Conservation (phyloP, 2,113 vertebrate genomes). For the Struthio camelus region DNA sequence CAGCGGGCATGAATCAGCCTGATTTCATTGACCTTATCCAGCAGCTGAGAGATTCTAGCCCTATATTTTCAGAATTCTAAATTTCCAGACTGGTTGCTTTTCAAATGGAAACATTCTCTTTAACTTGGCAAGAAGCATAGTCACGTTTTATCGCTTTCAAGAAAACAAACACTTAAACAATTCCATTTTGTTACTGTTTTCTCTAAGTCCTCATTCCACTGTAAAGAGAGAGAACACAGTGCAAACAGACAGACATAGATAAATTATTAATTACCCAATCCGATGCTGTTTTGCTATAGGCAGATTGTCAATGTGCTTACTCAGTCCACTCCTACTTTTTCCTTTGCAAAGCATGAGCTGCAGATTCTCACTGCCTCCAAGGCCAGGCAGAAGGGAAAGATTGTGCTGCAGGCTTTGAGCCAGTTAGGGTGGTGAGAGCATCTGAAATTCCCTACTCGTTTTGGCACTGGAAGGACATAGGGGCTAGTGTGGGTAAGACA, state of each 20-base stretch:
- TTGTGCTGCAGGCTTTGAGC: not conserved
- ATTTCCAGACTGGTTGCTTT: not conserved
- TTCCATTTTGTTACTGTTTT: slow-evolving; percentile 5
- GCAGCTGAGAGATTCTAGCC: not conserved
- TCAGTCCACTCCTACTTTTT: not conserved
- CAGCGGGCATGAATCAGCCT: not conserved
- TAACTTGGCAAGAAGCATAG: not conserved
- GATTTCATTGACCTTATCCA: not conserved
- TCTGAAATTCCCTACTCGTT: not conserved
- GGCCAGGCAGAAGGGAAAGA: not conserved
- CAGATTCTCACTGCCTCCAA: not conserved
- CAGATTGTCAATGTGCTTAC: not conserved
- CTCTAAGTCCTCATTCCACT: not conserved
- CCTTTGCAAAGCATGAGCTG: not conserved
- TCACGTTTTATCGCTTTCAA: not conserved
- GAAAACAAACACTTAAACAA: not conserved
- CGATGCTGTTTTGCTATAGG: not conserved
- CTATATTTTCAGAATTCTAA: not conserved
- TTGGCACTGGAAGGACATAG: not conserved
- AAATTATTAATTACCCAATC: slow-evolving; percentile 14
- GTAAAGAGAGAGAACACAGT: not conserved
- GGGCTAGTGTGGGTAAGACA: not conserved
- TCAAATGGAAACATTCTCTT: not conserved
- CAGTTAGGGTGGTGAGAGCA: not conserved
- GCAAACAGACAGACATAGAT: not conserved